These are phyloP conservation scores for Seriola aureovittata DNA, from an alignment of 2,113 vertebrate genomes.

Conservation along the genomic window DNA sequence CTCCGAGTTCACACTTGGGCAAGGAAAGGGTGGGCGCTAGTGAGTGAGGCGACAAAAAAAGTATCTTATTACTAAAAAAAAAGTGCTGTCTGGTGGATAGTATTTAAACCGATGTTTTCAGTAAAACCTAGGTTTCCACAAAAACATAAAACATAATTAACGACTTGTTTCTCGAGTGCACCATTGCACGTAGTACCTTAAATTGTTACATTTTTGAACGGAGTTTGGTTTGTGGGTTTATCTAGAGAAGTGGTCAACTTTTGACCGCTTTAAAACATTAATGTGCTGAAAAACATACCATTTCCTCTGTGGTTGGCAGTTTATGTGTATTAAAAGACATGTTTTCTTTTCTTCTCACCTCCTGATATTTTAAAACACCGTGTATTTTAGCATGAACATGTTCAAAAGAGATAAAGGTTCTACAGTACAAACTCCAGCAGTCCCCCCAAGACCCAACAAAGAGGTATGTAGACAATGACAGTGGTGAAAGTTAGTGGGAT, in stretches of 20 bases:
- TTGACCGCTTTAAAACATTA: not conserved
- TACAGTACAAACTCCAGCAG: slow-evolving; percentile 18
- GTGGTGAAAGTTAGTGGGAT: no score
- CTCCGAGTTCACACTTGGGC: not conserved
- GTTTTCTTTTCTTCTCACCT: not conserved
- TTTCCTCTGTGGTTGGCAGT: not conserved
- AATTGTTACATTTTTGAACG: not conserved
- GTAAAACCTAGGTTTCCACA: not conserved
- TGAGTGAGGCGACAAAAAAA: not conserved
- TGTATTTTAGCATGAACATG: slow-evolving; percentile 63
- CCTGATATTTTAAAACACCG: not conserved
- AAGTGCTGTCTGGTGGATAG: not conserved
- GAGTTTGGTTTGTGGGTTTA: not conserved
- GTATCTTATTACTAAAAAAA: not conserved
- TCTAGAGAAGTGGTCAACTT: not conserved
- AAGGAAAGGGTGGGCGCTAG: not conserved
- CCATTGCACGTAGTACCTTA: accelerated
- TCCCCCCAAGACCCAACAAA: slow-evolving; percentile 49
- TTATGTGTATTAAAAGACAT: not conserved
- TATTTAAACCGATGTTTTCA: not conserved
- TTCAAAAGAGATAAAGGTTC: slow-evolving; percentile 58
- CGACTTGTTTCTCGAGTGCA: not conserved
- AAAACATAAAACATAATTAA: not conserved
- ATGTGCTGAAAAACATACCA: not conserved
- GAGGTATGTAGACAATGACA: slow-evolving; percentile 36